A percentile compares a stretch with the other conserved stretches of the same genome.
Conservation (phyloP, 2,888 invertebrate species). For the Furcula furcula region DNA sequence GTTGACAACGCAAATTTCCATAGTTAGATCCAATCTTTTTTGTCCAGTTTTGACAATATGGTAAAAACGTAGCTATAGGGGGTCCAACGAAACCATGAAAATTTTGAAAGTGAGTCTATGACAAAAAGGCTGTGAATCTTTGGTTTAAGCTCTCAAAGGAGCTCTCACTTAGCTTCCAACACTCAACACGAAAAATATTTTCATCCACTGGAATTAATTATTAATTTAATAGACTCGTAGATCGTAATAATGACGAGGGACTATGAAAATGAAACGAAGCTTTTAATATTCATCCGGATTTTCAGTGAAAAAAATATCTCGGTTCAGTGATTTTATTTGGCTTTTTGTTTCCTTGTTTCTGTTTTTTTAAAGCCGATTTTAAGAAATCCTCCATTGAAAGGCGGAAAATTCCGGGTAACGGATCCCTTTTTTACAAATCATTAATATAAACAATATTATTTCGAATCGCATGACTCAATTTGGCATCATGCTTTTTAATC, state of each 20-base stretch:
- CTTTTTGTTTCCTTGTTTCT: constrained; percentile 50
- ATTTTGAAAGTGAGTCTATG: no score
- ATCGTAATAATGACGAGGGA: constrained; percentile 44
- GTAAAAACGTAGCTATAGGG: no score
- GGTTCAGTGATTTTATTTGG: constrained; percentile 50
- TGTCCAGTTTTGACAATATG: no score
- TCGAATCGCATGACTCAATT: constrained; percentile 25
- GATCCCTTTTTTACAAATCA: constrained; percentile 47
- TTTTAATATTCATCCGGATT: constrained; percentile 60
- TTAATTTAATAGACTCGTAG: constrained; percentile 49
- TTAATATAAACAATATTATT: constrained; percentile 43
- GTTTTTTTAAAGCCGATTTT: constrained; percentile 53
- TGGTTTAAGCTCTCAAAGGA: no score
- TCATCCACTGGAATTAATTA: no score
- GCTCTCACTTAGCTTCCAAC: no score
- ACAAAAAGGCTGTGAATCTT: no score
- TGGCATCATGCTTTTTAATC: background rate
- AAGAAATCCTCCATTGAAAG: constrained; percentile 27
- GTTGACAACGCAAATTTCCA: no score
- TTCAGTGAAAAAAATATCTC: constrained; percentile 40
- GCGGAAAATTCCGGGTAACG: constrained; percentile 37
- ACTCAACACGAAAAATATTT: no score
- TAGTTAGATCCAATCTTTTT: no score
- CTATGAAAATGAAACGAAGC: constrained; percentile 43
- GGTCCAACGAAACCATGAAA: no score